phyloP scores from a whole-genome alignment of 2,797 vertebrate species.

The Lepilemur ruficaudatus region DNA sequence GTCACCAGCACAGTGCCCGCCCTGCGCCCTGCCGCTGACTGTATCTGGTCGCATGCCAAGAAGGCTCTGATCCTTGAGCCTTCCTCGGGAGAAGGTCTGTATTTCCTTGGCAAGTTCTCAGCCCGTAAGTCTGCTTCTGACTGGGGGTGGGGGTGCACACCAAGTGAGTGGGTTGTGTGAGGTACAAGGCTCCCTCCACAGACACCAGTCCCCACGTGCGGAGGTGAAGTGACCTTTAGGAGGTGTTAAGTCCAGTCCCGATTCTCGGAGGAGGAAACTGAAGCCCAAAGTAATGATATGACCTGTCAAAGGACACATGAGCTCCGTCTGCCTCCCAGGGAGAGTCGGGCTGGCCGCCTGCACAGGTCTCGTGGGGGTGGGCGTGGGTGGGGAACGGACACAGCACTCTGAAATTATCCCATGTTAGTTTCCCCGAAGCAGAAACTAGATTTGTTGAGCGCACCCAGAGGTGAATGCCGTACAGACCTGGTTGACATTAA shows the following conservation, averaged over 20 bases:
- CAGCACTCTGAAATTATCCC: neutral
- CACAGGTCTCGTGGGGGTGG: rapidly evolving
- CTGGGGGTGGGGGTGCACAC: no score
- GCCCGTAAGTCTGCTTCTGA: neutral
- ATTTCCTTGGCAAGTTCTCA: neutral
- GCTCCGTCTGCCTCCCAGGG: neutral
- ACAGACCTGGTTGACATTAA: neutral
- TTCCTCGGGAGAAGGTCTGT: neutral
- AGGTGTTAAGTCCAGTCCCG: neutral
- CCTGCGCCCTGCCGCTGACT: neutral
- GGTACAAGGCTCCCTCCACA: neutral
- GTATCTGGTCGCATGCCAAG: neutral
- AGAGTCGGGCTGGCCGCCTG: neutral
- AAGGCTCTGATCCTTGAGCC: neutral
- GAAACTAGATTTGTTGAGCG: neutral
- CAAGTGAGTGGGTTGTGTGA: neutral
- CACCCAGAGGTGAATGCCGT: neutral
- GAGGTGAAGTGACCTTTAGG: neutral
- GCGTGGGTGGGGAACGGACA: no score
- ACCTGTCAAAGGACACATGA: neutral
- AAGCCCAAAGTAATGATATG: neutral
- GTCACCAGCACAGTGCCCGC: neutral
- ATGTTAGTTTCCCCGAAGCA: neutral
- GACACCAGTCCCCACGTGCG: neutral
- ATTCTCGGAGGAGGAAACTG: neutral